Conservation (phyloP, 2,888 invertebrate species). For the Callyntrura guangdongensis region DNA sequence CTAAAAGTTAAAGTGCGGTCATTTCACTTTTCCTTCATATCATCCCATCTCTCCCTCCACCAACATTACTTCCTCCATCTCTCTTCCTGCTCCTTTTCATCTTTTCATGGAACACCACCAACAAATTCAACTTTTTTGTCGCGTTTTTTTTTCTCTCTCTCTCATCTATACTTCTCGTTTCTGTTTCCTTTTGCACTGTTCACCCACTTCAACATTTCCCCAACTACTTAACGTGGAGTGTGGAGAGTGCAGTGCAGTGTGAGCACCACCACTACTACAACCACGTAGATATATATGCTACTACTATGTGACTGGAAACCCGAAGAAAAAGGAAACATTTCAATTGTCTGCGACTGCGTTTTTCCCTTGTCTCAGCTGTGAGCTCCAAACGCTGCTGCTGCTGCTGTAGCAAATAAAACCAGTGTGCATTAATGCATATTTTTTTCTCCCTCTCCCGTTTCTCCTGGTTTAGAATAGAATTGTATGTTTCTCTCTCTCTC, state of each 20-base stretch:
- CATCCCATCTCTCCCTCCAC: not conserved
- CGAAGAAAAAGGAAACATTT: slow-evolving; percentile 24
- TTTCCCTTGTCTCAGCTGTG: slow-evolving; percentile 63
- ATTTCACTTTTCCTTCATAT: slow-evolving; percentile 33
- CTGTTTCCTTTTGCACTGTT: not conserved
- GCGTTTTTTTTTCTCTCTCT: not conserved
- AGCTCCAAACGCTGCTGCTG: not conserved
- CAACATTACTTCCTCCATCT: not conserved
- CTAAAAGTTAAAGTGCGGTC: slow-evolving; percentile 51
- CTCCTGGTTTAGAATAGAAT: no score
- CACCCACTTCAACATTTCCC: not conserved
- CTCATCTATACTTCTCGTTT: not conserved
- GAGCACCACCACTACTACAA: no score
- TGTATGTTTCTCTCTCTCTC: no score
- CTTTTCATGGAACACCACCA: slow-evolving; percentile 3
- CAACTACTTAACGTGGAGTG: not conserved
- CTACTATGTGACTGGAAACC: not conserved
- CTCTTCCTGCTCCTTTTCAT: not conserved
- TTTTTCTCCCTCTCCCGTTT: no score
- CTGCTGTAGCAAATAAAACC: no score
- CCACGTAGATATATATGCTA: no score
- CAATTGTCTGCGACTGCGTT: slow-evolving; percentile 70
- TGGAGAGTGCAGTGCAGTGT: not conserved
- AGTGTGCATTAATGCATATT: not conserved
- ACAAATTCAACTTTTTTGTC: not conserved